Percentiles rank a stretch among this genome's conserved stretches.
phyloP scores from a whole-genome alignment of 1,140 invertebrate species.

The Drosophila kanapiae region DNA sequence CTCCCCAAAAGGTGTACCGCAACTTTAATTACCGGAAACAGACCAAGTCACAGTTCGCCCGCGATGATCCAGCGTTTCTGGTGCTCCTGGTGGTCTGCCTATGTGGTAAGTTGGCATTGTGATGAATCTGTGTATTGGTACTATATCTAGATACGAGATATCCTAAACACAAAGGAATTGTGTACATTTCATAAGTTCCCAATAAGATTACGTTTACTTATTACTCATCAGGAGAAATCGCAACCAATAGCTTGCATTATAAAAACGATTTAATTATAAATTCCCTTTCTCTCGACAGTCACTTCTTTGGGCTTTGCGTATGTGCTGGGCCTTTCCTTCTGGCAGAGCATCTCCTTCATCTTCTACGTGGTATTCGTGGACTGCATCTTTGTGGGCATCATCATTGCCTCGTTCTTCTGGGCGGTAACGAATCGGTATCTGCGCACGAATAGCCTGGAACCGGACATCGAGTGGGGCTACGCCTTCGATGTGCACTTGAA shows the following conservation, averaged over 20 bases:
- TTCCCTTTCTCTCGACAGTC: slow-evolving; percentile 86
- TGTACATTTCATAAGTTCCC: slow-evolving; percentile 1
- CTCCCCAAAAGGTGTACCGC: slow-evolving; percentile 99
- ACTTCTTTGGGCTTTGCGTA: slow-evolving; percentile 96
- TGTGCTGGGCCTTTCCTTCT: slow-evolving; percentile 91
- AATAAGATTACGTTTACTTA: slow-evolving; percentile 10
- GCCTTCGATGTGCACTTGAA: slow-evolving; percentile 99
- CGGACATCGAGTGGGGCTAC: slow-evolving; percentile 99
- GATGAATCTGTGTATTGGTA: background rate
- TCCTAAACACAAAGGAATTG: too few relatives aligned
- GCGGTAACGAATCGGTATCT: slow-evolving; percentile 94
- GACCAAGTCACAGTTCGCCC: slow-evolving; percentile 99
- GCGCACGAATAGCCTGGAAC: slow-evolving; percentile 88
- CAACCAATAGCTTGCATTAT: background rate
- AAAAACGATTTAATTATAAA: background rate
- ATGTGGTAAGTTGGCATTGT: slow-evolving; percentile 88
- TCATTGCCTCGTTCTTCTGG: slow-evolving; percentile 97
- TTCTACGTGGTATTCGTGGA: slow-evolving; percentile 98
- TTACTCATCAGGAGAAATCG: background rate
- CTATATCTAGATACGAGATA: background rate
- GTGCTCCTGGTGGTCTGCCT: slow-evolving; percentile 96
- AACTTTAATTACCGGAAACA: slow-evolving; percentile 99
- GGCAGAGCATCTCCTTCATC: slow-evolving; percentile 94
- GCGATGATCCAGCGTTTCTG: slow-evolving; percentile 99
- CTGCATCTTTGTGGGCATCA: slow-evolving; percentile 94